A percentile compares a stretch with the other conserved stretches of the same genome.
These are phyloP conservation scores for Parnassius apollo DNA, from an alignment of 2,888 invertebrate genomes.

Conservation along the genomic window DNA sequence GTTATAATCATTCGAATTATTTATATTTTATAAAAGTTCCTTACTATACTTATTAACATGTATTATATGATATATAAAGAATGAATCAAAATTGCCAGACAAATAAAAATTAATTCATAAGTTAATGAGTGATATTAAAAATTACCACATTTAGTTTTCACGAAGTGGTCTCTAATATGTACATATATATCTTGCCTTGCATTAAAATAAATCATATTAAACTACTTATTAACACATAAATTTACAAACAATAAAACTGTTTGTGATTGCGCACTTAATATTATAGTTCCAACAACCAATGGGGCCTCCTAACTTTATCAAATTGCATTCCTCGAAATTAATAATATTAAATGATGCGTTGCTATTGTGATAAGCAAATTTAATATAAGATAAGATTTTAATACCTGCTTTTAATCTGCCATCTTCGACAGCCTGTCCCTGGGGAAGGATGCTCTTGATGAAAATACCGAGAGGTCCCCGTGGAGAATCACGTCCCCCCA, in stretches of 20 bases:
- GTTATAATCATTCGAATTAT: too few species aligned
- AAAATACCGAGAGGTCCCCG: constrained; percentile 92
- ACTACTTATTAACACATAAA: too few species aligned
- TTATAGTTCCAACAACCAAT: constrained; percentile 49
- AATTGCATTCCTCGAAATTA: constrained; percentile 47
- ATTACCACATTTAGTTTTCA: too few species aligned
- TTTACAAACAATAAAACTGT: constrained; percentile 42
- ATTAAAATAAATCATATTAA: too few species aligned
- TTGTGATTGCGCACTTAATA: constrained; percentile 36
- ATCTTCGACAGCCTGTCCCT: constrained; percentile 92
- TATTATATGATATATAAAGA: too few species aligned
- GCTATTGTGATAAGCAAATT: constrained; percentile 5
- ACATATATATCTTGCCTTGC: too few species aligned
- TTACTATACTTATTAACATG: too few species aligned
- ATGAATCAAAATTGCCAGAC: too few species aligned
- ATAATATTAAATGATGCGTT: constrained; percentile 26
- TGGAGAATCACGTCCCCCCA: constrained; percentile 92
- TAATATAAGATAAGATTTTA: constrained; percentile 29
- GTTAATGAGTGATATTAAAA: too few species aligned
- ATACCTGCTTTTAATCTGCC: constrained; percentile 90
- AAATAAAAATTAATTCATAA: too few species aligned
- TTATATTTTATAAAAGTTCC: too few species aligned
- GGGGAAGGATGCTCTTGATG: constrained; percentile 90
- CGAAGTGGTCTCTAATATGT: too few species aligned
- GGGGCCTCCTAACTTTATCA: constrained; percentile 56